Base-by-base conservation (phyloP, 2,797 vertebrate species). In the Tauraco hartlaubi region DNA sequence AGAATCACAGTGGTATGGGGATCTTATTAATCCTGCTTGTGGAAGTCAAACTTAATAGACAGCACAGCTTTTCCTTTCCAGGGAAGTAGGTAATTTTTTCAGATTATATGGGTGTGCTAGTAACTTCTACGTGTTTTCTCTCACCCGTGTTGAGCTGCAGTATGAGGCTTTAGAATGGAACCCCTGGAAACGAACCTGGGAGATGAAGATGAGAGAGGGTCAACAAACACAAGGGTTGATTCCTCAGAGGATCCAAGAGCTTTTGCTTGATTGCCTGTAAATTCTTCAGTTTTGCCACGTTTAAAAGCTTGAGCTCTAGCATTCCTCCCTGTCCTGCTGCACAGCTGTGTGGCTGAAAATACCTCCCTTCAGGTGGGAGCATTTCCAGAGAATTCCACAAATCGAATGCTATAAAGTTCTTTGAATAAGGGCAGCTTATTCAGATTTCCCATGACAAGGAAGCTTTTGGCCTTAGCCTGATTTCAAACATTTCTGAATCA, bases 401-500 rank as follows among this genome's bases (percentile, higher is more conserved):
- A 2, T 0, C 7, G 28, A 91, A 23, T 48, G 5, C 21, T 62
- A 9, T 9, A 29, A 48, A 46, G 3, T 37, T 73, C 16, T 79
- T 55, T n/a, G 59, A 56, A 28, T 88, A 67, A 80, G 9, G 33
- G 54, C 3, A 1, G 37, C 39, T 29, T 87, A 46, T 71, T 58
- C 82, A 77, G 39, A n/a, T 86, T 83, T 52, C 37, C 33, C 33
- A 61, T 11, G 19, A 61, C 37, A 61, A 63, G 56, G 18, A 88
- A 77, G 19, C 58, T 43, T 75, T 96, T 85, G 88, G 49, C 86
- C 91, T 77, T 61, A 48, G 51, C 48, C 37, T 81, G 46, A 44
- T 37, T 86, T 66, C 64, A 93, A 83, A 76, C 49, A 76, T 67
- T 61, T 94, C 82, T 80, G 88, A 86, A 64, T 80, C 54, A 87